Evolutionary conservation across 2,797 vertebrate species (phyloP), one percentile per base, ranked within the genome.

Genomic region (Enteromius argenteus): DNA sequence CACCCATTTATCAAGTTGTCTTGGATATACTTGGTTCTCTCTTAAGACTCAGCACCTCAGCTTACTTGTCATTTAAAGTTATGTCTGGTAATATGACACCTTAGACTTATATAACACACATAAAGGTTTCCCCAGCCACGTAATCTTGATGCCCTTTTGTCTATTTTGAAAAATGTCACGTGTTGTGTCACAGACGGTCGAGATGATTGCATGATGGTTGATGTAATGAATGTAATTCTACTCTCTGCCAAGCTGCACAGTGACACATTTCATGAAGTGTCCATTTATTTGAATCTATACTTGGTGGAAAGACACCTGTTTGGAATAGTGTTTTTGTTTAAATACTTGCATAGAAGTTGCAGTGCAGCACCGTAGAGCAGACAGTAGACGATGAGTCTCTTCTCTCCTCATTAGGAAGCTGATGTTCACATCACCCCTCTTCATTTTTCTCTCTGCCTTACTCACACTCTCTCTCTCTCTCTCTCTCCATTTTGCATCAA

Each of bases 201-300:
- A 15, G 21, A 46, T 79, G 42, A 46, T 46, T 78, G 15, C 14
- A 2, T 77, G 74, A 77, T 77, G 14, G n/a, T 19, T 77, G 56
- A 62, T 0, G 23, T 67, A 35, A 66, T 66, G 42, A 66, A 49
- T 37, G 42, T 77, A 8, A 8, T 1, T 44, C 53, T 62, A 3
- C 53, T 60, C 19, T 79, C 77, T 79, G 60, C 27, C 5, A 46
- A 5, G 17, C 44, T 68, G 13, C 19, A 17, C 19, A 10, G 3
- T 68, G 46, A 9, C 19, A 56, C 0, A 1, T 53, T 68, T 78
- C 2, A 46, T 42, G 35, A 42, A 35, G 35, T 39, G 56, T 35
- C 66, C 66, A 9, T 30, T 19, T 73, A 21, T 53, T 51, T 19
- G 44, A 39, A 9, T 35, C 49, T 10, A 19, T 62, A 23, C 37